Evolutionary conservation across 2,888 invertebrate genomes (phyloP).

Genomic region (Mamestra brassicae): DNA sequence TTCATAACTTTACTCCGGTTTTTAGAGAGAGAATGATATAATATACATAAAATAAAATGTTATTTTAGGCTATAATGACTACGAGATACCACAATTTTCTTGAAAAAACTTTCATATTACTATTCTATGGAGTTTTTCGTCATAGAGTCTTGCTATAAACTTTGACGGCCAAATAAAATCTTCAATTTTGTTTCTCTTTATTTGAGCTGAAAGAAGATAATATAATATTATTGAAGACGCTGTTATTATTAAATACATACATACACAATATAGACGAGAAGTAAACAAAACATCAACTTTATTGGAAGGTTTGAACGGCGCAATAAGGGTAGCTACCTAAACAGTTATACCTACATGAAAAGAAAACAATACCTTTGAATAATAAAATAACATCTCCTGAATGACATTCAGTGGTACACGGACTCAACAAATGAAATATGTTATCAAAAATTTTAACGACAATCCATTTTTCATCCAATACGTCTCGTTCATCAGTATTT

Average conservation of each 20-base stretch:
- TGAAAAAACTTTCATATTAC: constrained; percentile 11
- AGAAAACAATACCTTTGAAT: not conserved
- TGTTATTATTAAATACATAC: constrained; percentile 27
- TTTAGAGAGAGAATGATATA: not conserved
- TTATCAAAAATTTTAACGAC: not conserved
- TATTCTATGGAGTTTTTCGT: constrained; percentile 30
- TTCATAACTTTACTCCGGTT: not conserved
- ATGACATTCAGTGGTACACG: not conserved
- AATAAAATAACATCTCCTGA: not conserved
- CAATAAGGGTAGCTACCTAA: constrained; percentile 15
- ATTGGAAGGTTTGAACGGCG: constrained; percentile 30
- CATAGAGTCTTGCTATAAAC: constrained; percentile 26
- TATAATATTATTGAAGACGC: constrained; percentile 37
- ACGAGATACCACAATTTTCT: not conserved
- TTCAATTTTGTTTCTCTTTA: constrained; percentile 49
- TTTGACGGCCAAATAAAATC: constrained; percentile 46
- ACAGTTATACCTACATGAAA: constrained; percentile 14
- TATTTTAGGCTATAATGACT: not conserved
- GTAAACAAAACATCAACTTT: constrained; percentile 18
- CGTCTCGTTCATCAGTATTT: not conserved
- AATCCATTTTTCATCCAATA: not conserved
- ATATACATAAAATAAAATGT: not conserved
- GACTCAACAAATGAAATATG: not conserved
- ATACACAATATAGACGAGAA: not conserved
- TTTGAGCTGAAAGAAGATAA: constrained; percentile 25